Base-by-base conservation (phyloP, 2,113 vertebrate species). In the Benitochromis conjunctus region DNA sequence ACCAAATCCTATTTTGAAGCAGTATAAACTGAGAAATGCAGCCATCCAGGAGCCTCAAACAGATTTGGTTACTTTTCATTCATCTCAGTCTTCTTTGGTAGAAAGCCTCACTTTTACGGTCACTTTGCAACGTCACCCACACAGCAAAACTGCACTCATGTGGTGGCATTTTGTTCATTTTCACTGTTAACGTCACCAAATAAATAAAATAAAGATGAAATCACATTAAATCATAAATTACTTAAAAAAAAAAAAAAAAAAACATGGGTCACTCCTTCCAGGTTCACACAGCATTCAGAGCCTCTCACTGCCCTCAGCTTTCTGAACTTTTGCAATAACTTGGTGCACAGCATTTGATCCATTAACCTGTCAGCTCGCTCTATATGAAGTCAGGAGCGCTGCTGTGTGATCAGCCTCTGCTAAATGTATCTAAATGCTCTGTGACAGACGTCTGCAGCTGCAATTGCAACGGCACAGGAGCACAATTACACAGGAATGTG, bases 401-500 rank as follows among this genome's bases (percentile, higher is more conserved):
- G 36, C 76, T 85, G 24, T 82, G 38, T 64, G 53, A 56, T 55
- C 5, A 62, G 41, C 41, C 88, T 81, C 76, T 80, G 55, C 62
- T 71, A 76, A 89, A 87, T 64, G 38, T 9, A 88, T 55, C 78
- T 26, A 83, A 89, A 87, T 77, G 66, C 74, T 21, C 24, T 92
- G 60, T 86, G 83, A 90, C 85, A 84, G 66, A 85, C 12, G 3
- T 87, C 78, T 81, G 80, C 88, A 3, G 21, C 77, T 51, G 84
- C 81, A 84, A 86, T 91, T 91, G 87, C 80, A 58, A 57, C 56
- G 29, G 36, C 82, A 71, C 56, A 26, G 1, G 83, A 16, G 29
- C 81, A 80, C 89, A 85, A 86, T 94, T 93, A 91, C 85, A 57
- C 41, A 88, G 86, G 90, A 91, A 94, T 93, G 84, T 90, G 78